A percentile compares a stretch with the other conserved stretches of the same genome.
phyloP scores from a whole-genome alignment of 2,113 vertebrate genomes.

The Pseudonaja textilis region DNA sequence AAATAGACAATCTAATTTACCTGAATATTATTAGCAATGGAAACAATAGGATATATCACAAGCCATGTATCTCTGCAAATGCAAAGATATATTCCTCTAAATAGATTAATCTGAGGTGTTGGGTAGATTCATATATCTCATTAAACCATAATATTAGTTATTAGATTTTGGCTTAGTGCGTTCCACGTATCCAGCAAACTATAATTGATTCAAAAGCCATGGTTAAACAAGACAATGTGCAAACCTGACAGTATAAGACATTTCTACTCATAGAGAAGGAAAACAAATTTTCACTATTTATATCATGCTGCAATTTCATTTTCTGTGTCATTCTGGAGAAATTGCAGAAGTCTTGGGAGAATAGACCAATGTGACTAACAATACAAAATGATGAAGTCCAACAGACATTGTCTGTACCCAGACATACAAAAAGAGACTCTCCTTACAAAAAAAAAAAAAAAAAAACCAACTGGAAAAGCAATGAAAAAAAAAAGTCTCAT shows the following conservation, averaged over 20 bases:
- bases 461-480: not conserved
- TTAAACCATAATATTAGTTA: not conserved
- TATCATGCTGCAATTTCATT: not conserved
- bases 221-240: not conserved
- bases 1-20: not conserved
- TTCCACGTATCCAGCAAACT: not conserved
- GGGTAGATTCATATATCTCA: not conserved
- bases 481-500: not conserved
- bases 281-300: not conserved
- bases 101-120: not conserved
- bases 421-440: not conserved
- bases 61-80: not conserved
- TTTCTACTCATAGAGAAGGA: not conserved
- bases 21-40: not conserved
- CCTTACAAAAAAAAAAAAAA: not conserved
- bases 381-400: not conserved
- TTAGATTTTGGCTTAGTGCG: not conserved
- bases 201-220: not conserved
- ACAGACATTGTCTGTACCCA: not conserved
- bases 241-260: not conserved
- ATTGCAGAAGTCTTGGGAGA: not conserved
- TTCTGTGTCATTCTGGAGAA: not conserved
- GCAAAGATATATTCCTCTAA: not conserved
- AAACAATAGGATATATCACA: not conserved
- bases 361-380: not conserved